Conservation (phyloP, 2,113 vertebrate species). For the Bungarus multicinctus region DNA sequence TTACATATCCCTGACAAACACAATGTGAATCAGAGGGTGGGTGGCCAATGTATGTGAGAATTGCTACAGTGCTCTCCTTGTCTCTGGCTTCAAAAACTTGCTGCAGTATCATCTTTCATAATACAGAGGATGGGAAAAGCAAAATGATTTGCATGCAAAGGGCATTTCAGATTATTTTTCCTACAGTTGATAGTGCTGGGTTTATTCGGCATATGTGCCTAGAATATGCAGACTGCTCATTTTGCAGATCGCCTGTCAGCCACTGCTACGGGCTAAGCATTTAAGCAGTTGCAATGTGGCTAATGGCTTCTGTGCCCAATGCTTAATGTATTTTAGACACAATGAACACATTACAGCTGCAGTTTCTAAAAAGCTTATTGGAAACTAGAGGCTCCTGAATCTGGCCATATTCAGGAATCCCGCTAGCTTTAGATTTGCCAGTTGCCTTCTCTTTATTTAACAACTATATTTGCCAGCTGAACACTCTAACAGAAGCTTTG, state of each 20-base stretch:
- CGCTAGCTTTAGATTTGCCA: neutral
- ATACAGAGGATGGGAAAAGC: neutral
- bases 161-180: neutral
- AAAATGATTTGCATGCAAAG: neutral
- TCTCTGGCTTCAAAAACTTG: neutral
- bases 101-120: neutral
- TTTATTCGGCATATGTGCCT: neutral
- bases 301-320: neutral
- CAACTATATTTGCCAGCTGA: neutral
- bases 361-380: neutral
- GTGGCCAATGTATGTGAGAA: neutral
- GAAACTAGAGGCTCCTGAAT: neutral
- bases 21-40: neutral
- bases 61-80: neutral
- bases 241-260: neutral
- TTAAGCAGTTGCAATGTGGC: neutral
- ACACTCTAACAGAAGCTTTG: neutral
- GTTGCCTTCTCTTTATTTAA: neutral
- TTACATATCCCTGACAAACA: neutral
- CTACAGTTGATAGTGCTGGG: neutral
- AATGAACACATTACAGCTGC: neutral
- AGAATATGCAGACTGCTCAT: neutral
- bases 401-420: neutral
- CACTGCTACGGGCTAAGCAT: neutral
- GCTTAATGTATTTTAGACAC: neutral